Conservation (phyloP, 2,888 invertebrate genomes). For the Pilophorus perplexus region DNA sequence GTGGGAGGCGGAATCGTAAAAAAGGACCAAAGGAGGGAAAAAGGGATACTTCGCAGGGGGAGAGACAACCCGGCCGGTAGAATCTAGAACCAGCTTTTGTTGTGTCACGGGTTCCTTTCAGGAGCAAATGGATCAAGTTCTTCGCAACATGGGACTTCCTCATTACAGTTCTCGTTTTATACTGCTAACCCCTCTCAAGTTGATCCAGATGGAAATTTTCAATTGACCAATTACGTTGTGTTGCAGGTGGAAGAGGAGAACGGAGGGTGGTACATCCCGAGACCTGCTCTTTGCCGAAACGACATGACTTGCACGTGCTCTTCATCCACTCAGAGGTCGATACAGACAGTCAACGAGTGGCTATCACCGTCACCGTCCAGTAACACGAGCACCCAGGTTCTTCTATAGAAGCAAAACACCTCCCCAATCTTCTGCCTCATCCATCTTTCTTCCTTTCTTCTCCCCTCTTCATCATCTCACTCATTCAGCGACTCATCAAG, state of each 20-base stretch:
- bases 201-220: neutral
- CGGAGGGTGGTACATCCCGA: slow-evolving; percentile 73
- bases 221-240: no score
- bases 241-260: slow-evolving; percentile 44
- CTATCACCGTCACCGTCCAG: slow-evolving; percentile 48
- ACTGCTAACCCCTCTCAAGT: neutral
- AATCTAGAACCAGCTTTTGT: no score
- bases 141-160: neutral
- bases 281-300: slow-evolving; percentile 64
- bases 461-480: neutral
- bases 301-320: slow-evolving; percentile 50
- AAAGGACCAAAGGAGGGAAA: neutral
- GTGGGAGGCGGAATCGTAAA: neutral
- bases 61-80: neutral
- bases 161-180: neutral
- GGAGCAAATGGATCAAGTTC: neutral
- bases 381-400: slow-evolving; percentile 77
- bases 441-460: neutral
- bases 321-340: slow-evolving; percentile 44
- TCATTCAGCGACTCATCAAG: no score
- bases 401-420: neutral
- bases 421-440: neutral
- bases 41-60: neutral
- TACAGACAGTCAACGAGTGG: slow-evolving; percentile 47
- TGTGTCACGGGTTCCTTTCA: neutral